Evolutionary conservation across 2,888 invertebrate species (phyloP), one percentile per base, ranked within the genome.

Genomic region (Pachycephus smyrnensis): DNA sequence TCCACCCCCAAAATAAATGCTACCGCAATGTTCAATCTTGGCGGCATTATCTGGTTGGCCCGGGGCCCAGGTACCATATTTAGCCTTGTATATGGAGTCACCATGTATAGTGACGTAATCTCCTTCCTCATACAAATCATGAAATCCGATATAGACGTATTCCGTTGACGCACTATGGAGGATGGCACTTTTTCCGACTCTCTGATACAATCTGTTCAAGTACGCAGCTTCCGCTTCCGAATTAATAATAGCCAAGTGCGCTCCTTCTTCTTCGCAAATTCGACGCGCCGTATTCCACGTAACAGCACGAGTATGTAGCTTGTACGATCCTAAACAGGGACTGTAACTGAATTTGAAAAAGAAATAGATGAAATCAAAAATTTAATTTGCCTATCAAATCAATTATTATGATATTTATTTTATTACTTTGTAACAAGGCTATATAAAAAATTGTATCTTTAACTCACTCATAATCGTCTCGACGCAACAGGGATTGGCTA

Each of bases 191-290:
- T 35, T 35, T 32, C 33, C 68, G 4, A 74, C 23, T 15, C 74
- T 73, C 15, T 12, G 15, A 11, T 36, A 36, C 35, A 77, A 36
- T 23, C 55, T 37, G 23, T 4, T 31, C 11, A 69, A 23, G 4
- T 37, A 37, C 11, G 73, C 32, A 11, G 74, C 68, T 33, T 77
- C 77, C 6, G 77, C 77, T 15, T 31, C 32, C 1, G 77, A 77
- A 23, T 77, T 77, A 30, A 77, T 11, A 23, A 77, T 68, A 9
- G 74, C 74, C 68, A 77, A 69, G 23, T 77, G 37, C 31, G 73
- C 77, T 3, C 74, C 74, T 68, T 77, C 77, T 4, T 77, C 77
- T 74, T 77, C 73, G 74, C 77, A 77, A 74, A 35, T 77, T 12
- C 68, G 4, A 73, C 73, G 11, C 32, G 68, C 77, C 12, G 68